Base-by-base conservation (phyloP, 1,140 invertebrate species). In the Pseudomyrmex pallidus region DNA sequence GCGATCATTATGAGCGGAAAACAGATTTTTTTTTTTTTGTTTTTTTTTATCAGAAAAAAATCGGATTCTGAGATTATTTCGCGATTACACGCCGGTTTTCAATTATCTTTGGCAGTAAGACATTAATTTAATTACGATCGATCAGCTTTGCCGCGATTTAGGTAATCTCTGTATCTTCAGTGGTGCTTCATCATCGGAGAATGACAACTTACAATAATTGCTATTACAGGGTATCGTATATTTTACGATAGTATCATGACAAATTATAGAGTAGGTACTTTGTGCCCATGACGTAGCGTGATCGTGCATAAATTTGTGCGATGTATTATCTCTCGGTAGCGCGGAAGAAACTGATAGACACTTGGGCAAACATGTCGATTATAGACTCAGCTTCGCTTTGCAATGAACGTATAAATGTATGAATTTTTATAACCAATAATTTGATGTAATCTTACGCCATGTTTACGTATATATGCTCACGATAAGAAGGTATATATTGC, bases 221-320 rank as follows among this genome's bases (percentile, higher is more conserved):
- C 44, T 48, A 17, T 59, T 59, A 70, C 44, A 48, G 54, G 8
- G 17, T 80, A 59, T 59, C 66, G 46, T 72, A 59, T 80, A 59
- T 70, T 80, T 57, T 70, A 46, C 46, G 66, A 80, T 70, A 52
- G 44, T 70, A 70, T 68, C 66, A 72, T 72, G 76, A 80, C 76
- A 59, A 80, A 80, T 80, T 80, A 59, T 59, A 59, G 56, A 70
- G 54, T 72, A 35, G 35, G 7, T 35, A 35, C 35, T 35, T 44
- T 72, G 59, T 50, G 52, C 54, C 44, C 22, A 72, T 80, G 66
- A 72, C 44, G 66, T 72, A 80, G 76, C 76, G 76, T 80, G 76
- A 80, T 80, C 76, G 44, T 80, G 76, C 76, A 80, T 80, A 80
- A 80, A 80, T 80, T 80, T 70, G 15, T 13, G 44, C 76, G 76